Evolutionary conservation across 2,888 invertebrate genomes (phyloP).

Genomic region (Temnothorax ravouxi): DNA sequence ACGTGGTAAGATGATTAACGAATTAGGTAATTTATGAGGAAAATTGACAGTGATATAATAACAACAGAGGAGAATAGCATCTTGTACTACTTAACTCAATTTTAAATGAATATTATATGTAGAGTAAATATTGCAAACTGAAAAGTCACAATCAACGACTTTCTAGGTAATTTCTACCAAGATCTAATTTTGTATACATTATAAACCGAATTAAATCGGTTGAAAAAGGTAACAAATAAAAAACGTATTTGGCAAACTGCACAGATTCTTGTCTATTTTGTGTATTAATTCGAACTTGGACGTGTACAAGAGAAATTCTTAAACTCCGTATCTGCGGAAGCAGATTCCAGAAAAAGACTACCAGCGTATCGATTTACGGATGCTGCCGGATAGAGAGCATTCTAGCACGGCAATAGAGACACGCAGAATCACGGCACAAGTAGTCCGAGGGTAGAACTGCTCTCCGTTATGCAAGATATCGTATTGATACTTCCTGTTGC

Average conservation of each 20-base stretch:
- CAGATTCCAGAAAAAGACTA: background rate
- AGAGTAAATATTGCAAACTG: background rate
- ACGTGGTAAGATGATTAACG: background rate
- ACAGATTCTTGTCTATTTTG: background rate
- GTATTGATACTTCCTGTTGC: constrained; percentile 28
- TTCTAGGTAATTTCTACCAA: background rate
- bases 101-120: background rate
- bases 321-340: background rate
- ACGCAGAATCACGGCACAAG: background rate
- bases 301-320: background rate
- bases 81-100: background rate
- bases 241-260: background rate
- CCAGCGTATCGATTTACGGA: constrained; percentile 19
- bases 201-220: background rate
- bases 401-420: background rate
- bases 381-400: background rate
- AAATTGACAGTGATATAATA: background rate
- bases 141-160: background rate
- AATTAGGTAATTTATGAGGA: background rate
- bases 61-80: background rate
- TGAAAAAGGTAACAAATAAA: background rate
- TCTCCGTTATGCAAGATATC: constrained; percentile 21
- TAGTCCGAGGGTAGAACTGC: background rate
- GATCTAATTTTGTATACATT: too few species aligned
- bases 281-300: background rate